phyloP scores from a whole-genome alignment of 1,140 invertebrate species.

The Lepidurus packardi region DNA sequence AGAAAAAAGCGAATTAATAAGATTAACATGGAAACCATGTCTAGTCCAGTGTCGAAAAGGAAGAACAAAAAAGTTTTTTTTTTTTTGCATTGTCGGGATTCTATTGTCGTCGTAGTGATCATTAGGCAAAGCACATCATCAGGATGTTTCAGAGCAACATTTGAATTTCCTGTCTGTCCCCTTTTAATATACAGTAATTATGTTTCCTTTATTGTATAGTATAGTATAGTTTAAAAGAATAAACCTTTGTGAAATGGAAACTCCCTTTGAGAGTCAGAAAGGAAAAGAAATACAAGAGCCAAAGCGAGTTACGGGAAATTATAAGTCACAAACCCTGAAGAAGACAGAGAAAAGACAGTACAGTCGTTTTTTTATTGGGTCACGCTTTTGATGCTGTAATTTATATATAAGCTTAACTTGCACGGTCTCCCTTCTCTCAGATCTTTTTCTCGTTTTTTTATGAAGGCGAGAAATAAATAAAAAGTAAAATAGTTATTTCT shows the following conservation, averaged over 20 bases:
- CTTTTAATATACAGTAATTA: constrained; percentile 10
- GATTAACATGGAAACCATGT: constrained; percentile 22
- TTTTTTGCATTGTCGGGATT: neutral
- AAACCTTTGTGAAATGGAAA: neutral
- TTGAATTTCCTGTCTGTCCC: neutral
- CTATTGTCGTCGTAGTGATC: neutral
- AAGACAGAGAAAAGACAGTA: neutral
- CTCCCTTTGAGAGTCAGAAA: neutral
- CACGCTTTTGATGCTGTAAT: constrained; percentile 11
- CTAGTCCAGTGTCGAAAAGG: neutral
- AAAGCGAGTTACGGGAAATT: no score
- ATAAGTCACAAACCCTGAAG: neutral
- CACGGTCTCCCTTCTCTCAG: neutral
- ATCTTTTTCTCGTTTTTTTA: neutral
- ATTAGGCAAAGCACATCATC: neutral
- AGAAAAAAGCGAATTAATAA: neutral
- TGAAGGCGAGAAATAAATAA: no score
- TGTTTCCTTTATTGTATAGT: neutral
- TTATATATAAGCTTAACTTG: neutral
- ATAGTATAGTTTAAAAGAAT: neutral
- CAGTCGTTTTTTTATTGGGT: neutral
- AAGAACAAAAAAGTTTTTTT: neutral
- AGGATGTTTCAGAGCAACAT: neutral
- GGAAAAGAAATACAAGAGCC: no score
- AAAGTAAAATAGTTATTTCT: no score